These are phyloP conservation scores for Danio kyathit DNA, from an alignment of 2,797 vertebrate genomes.

Conservation along the genomic window DNA sequence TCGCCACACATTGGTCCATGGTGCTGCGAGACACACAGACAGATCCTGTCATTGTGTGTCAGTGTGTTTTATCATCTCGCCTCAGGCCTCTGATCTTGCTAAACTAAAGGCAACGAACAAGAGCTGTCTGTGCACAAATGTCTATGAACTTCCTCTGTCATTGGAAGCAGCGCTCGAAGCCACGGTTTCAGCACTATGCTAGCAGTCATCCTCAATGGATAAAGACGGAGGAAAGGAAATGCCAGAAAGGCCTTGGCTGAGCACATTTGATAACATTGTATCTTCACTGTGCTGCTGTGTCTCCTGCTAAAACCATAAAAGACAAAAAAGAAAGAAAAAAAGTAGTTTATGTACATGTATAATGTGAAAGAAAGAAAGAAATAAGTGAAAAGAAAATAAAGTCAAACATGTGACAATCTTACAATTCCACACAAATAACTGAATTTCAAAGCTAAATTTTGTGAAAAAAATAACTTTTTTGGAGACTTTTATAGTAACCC, in stretches of 20 bases:
- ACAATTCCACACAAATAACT: too few relatives aligned
- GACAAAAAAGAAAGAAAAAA: too few relatives aligned
- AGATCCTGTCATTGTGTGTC: constrained; percentile 57
- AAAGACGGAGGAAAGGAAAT: constrained; percentile 52
- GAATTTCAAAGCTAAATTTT: too few relatives aligned
- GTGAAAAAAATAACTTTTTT: too few relatives aligned
- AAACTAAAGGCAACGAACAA: constrained; percentile 53
- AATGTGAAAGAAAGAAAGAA: too few relatives aligned
- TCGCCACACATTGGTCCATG: constrained; percentile 14
- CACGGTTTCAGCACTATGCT: constrained; percentile 45
- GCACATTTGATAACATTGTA: constrained; percentile 47
- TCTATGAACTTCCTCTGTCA: constrained; percentile 55
- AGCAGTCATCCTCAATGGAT: constrained; percentile 37
- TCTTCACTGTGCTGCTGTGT: constrained; percentile 3
- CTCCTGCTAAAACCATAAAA: constrained; percentile 25
- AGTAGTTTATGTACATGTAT: too few relatives aligned
- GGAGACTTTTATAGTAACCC: too few relatives aligned
- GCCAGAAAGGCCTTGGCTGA: constrained; percentile 39
- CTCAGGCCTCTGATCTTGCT: constrained; percentile 53
- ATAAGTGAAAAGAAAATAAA: too few relatives aligned
- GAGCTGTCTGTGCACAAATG: constrained; percentile 57
- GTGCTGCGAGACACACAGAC: constrained; percentile 43
- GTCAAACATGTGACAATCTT: too few relatives aligned
- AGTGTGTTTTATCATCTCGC: constrained; percentile 54
- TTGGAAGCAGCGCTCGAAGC: constrained; percentile 45